Conservation (phyloP, 2,113 vertebrate genomes). For the Nibea coibor region DNA sequence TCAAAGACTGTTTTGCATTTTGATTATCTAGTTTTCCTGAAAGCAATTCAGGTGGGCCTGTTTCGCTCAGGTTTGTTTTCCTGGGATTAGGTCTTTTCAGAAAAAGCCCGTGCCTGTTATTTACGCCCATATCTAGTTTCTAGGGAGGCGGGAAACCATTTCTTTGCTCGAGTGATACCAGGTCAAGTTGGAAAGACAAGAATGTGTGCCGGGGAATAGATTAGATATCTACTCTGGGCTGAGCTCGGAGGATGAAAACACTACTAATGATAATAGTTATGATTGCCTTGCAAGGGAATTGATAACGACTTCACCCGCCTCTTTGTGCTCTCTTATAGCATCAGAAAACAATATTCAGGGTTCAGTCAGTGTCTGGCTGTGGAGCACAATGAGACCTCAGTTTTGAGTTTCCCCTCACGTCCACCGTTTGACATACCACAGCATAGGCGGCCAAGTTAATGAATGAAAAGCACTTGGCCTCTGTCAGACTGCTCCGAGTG, state of each 20-base stretch:
- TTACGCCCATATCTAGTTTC: constrained; percentile 70
- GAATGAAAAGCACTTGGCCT: constrained; percentile 77
- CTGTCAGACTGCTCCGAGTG: constrained; percentile 63
- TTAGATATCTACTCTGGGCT: constrained; percentile 49
- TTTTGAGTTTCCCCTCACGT: constrained; percentile 77
- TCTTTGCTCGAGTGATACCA: constrained; percentile 69
- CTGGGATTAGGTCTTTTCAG: constrained; percentile 74
- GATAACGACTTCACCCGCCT: constrained; percentile 50
- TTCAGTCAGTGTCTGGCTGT: constrained; percentile 53
- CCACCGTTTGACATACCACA: constrained; percentile 71
- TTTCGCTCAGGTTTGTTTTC: constrained; percentile 73
- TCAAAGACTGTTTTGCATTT: constrained; percentile 84
- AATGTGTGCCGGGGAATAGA: constrained; percentile 61
- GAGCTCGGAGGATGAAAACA: constrained; percentile 57
- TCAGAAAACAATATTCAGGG: constrained; percentile 64
- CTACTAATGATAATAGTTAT: constrained; percentile 71
- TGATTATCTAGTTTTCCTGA: constrained; percentile 79
- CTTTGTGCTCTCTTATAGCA: constrained; percentile 41
- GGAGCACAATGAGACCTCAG: constrained; percentile 62
- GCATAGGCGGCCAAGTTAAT: constrained; percentile 76
- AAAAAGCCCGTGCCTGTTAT: constrained; percentile 68
- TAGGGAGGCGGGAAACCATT: constrained; percentile 63
- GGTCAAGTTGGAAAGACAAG: constrained; percentile 77
- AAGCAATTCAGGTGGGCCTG: constrained; percentile 72
- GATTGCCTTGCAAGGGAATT: constrained; percentile 60